Evolutionary conservation across 2,113 vertebrate species (phyloP).

Genomic region (Misgurnus anguillicaudatus): DNA sequence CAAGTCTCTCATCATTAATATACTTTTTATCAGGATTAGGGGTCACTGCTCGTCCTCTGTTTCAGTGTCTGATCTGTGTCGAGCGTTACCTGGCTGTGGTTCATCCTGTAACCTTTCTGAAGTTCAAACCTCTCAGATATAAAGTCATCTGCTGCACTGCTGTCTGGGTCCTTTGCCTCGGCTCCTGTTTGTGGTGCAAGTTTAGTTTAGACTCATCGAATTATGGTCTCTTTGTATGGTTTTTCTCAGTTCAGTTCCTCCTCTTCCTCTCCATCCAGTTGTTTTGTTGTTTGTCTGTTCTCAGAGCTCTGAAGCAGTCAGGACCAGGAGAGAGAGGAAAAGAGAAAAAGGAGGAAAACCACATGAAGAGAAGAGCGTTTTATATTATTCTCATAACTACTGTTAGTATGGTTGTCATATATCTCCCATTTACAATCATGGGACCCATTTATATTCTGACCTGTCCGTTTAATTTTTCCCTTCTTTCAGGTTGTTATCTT

Average conservation of each 20-base stretch:
- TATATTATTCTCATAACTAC: not conserved
- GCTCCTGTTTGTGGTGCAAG: not conserved
- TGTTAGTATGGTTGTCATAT: not conserved
- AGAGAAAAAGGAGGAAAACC: not conserved
- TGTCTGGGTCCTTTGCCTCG: conserved; percentile 12
- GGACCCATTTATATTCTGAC: not conserved
- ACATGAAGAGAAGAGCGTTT: conserved; percentile 9
- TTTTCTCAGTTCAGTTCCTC: not conserved
- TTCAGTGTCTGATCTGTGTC: not conserved
- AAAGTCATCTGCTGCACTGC: not conserved
- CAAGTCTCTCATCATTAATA: not conserved
- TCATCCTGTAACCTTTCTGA: not conserved
- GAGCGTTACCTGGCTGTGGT: conserved; percentile 8
- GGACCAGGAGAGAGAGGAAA: conserved; percentile 4
- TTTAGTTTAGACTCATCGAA: not conserved
- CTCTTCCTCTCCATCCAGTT: not conserved
- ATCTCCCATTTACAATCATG: not conserved
- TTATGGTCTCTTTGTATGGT: not conserved
- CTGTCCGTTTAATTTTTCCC: not conserved
- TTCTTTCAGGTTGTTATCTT: not conserved
- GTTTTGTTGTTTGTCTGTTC: not conserved
- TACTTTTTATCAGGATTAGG: not conserved
- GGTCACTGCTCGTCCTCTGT: not conserved
- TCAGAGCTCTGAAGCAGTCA: not conserved
- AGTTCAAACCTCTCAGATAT: conserved; percentile 1